Evolutionary conservation across 2,797 vertebrate species (phyloP), one percentile per base, ranked within the genome.

Genomic region (Gambelia wislizenii): DNA sequence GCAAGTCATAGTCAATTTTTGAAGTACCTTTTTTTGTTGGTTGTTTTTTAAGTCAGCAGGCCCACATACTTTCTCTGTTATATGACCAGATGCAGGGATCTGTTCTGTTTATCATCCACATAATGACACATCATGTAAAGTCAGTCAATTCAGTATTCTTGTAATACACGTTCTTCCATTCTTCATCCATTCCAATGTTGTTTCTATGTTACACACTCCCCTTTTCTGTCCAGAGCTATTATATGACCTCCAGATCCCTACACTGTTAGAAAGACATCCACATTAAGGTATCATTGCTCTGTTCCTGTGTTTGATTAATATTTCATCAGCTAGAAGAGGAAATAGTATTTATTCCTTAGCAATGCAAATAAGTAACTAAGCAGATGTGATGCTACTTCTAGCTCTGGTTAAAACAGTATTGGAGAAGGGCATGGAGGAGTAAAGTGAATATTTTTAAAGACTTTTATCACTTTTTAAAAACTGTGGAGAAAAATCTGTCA

Each of bases 231-330:
- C 96, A 94, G 97, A 97, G 96, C 98, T 98, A 97, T 98, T 98
- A 97, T 93, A 84, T 97, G 97, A 98, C 97, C 97, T 97, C 97
- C 97, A 98, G 97, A 97, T 98, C 97, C 97, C 92, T 93, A 96
- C 97, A 97, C 98, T 97, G 98, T 98, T 98, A 98, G 98, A 98
- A 80, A 98, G 98, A 98, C 98, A 98, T 98, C 97, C 97, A 98
- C 98, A 97, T 96, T 97, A 98, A 98, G 98, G 98, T 98, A 96
- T 97, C 96, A 95, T 78, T 36, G 18, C 97, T 97, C 96, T 97
- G 97, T 98, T 99, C 98, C 98, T 99, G 97, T 97, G 98, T 98
- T 98, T 98, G 98, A 98, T 99, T 98, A 99, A 99, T 99, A 98
- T 98, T 99, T 99, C 98, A 99, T 98, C 98, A 99, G 97, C 98